Evolutionary conservation across 1,140 invertebrate species (phyloP), one percentile per base, ranked within the genome.

Genomic region (Globodera ellingtonae): DNA sequence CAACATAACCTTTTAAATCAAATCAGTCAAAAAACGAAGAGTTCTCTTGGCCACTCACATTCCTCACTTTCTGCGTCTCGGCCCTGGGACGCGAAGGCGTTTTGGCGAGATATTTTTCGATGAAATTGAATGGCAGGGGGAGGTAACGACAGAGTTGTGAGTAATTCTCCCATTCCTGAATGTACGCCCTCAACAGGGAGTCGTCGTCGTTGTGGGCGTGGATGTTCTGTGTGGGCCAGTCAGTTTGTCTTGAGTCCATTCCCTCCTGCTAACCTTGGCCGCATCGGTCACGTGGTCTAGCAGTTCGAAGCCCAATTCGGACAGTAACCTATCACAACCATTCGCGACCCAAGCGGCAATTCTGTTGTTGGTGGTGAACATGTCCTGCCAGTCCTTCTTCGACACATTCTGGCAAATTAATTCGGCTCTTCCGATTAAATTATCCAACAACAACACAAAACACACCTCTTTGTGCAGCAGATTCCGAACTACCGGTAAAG

Each of bases 341-440:
- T 74, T 66, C 9, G 44, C 50, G 18, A 87, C 83, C 84, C 84
- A 85, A 46, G 84, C 83, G 65, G 79, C 75, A 18, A 85, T 82
- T n/a, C 79, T 62, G 69, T 86, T 85, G 52, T 87, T 87, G 18
- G 76, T 85, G 9, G 75, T 78, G 69, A 85, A 85, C 10, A 85
- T 69, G 52, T 87, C 84, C 18, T 85, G 84, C 84, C 84, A 85
- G 75, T 87, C 85, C 24, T 35, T 46, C 79, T 85, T 87, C 1
- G 78, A 72, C 35, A 85, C 85, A 82, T 85, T 87, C 84, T 85
- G 74, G 73, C 62, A 21, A 21, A 81, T 65, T 10, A 79, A 66
- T 46, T 35, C 35, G 35, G 35, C 1, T 35, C 35, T 3, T 35
- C 35, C 35, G 35, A 35, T 35, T 35, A 35, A 35, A 35, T 35